A percentile compares a stretch with the other conserved stretches of the same genome.
phyloP scores from a whole-genome alignment of 2,113 vertebrate species.

The Pygoscelis antarcticus region DNA sequence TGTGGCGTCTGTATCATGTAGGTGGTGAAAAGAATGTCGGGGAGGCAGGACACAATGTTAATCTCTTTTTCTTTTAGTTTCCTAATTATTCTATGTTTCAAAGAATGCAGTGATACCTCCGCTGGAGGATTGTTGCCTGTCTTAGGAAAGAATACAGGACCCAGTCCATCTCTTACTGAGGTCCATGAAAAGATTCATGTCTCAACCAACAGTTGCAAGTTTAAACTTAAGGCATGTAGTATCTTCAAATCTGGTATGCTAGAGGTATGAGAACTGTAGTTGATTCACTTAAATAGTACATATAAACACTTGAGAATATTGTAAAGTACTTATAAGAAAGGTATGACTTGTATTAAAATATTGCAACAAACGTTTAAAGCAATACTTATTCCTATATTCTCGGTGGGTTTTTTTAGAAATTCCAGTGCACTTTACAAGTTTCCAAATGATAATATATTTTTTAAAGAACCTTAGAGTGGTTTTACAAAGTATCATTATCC shows the following conservation, averaged over 20 bases:
- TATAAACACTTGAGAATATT: constrained; percentile 17
- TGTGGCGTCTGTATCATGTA: not conserved
- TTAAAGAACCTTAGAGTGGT: not conserved
- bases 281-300: constrained; percentile 10
- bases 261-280: not conserved
- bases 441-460: not conserved
- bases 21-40: not conserved
- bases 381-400: not conserved
- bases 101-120: not conserved
- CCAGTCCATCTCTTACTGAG: not conserved
- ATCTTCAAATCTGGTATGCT: not conserved
- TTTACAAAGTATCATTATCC: not conserved
- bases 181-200: not conserved
- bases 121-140: not conserved
- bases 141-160: not conserved
- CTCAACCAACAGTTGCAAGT: not conserved
- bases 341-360: constrained; percentile 17
- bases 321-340: not conserved
- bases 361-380: not conserved
- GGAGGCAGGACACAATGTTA: constrained; percentile 17
- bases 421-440: not conserved
- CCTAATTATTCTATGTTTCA: not conserved
- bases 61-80: not conserved
- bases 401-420: not conserved
- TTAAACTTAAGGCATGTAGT: not conserved